Base-by-base conservation (phyloP, 2,888 invertebrate genomes). In the Physocephala rufipes region DNA sequence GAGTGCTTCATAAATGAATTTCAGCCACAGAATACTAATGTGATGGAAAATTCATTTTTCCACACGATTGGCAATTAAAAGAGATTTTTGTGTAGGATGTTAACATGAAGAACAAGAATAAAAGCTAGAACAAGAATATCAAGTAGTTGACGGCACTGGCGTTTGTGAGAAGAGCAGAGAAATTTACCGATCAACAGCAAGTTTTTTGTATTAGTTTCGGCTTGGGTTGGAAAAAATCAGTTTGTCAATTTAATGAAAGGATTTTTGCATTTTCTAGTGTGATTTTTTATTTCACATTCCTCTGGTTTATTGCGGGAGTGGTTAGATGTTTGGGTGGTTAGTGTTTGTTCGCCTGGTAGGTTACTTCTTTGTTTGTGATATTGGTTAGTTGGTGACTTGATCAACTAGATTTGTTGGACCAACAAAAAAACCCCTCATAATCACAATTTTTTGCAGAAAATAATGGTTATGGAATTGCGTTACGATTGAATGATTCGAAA, bases 11-110 rank as follows among this genome's bases (percentile, higher is more conserved):
- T 83, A 82, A 83, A 82, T 83, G 82, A 83, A 82, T 81, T 82
- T 83, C 82, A 79, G 77, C 81, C 80, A 81, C 81, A 79, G 84
- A 84, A 84, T 84, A 83, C 83, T 84, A 84, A 84, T 84, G 81
- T 79, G 81, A 82, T 84, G 85, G 83, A 84, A 83, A 82, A 83
- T 84, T 83, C 81, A 82, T 82, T 83, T 84, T 84, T 83, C 82
- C 84, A 83, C 82, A 82, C 81, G 84, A 82, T 84, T 85, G 83
- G 80, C 80, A 84, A 84, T 80, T 82, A 81, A 82, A 83, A 82
- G 80, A 80, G 84, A 82, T 83, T 83, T 79, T 76, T 76, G 36
- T 58, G 55, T 36, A 55, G 62, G 61, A 55, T 59, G 76, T 76
- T 73, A 70, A 67, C 36, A 28, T 28, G 64, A 58, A 58, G 58